phyloP scores from a whole-genome alignment of 2,888 invertebrate genomes.

The Sesamia inferens region DNA sequence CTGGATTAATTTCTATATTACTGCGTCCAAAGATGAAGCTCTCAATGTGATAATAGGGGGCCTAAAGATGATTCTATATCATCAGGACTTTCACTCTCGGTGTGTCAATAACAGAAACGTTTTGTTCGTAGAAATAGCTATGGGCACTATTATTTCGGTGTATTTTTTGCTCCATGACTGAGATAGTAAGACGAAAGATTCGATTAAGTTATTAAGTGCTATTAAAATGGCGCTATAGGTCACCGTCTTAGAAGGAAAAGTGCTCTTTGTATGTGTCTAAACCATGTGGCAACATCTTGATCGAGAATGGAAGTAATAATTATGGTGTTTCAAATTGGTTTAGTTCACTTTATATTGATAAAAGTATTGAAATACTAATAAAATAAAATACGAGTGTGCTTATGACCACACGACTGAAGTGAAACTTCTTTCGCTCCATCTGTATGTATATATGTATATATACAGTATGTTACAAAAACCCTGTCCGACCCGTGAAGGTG shows the following conservation, averaged over 20 bases:
- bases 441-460: too few relatives aligned
- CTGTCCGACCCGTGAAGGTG: too few relatives aligned
- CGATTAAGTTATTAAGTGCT: slow-evolving; percentile 64
- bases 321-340: slow-evolving; percentile 1
- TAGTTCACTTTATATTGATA: slow-evolving; percentile 8
- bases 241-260: slow-evolving; percentile 25
- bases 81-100: slow-evolving; percentile 76
- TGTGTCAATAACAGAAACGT: slow-evolving; percentile 70
- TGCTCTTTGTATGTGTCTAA: slow-evolving; percentile 15
- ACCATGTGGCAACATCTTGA: slow-evolving; percentile 5
- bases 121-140: slow-evolving; percentile 58
- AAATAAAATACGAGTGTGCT: too few relatives aligned
- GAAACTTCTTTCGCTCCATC: too few relatives aligned
- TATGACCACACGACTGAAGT: too few relatives aligned
- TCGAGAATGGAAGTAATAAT: slow-evolving; percentile 1
- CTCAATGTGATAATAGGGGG: slow-evolving; percentile 74
- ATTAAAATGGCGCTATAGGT: slow-evolving; percentile 42
- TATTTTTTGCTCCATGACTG: slow-evolving; percentile 42
- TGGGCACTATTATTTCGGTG: slow-evolving; percentile 45
- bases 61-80: slow-evolving; percentile 70
- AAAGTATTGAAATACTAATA: background rate
- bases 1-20: slow-evolving; percentile 73
- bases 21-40: slow-evolving; percentile 66
- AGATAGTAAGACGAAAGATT: slow-evolving; percentile 31
- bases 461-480: too few relatives aligned